Conservation (phyloP, 2,797 vertebrate species). For the Enteromius viviparus region DNA sequence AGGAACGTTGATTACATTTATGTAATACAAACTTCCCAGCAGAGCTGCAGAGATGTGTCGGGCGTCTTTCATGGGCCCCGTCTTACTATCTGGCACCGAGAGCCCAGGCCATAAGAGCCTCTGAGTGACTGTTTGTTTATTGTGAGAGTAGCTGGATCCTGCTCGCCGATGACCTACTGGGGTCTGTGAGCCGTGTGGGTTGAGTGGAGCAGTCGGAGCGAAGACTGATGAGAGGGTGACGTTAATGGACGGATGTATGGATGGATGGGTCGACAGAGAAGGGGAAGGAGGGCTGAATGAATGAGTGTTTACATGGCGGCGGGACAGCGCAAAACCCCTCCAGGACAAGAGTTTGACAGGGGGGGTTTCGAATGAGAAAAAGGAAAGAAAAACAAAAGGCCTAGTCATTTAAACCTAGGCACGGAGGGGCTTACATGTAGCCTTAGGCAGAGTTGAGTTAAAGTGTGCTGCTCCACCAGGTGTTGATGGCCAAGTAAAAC, state of each 20-base stretch:
- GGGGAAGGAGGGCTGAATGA: slow-evolving; percentile 58
- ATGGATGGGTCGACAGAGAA: slow-evolving; percentile 76
- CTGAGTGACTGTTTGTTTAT: slow-evolving; percentile 79
- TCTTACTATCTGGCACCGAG: slow-evolving; percentile 72
- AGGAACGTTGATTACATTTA: slow-evolving; percentile 47
- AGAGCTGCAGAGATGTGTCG: slow-evolving; percentile 32
- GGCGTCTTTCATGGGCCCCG: slow-evolving; percentile 29
- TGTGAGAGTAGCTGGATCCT: slow-evolving; percentile 69
- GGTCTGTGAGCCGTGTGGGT: slow-evolving; percentile 71
- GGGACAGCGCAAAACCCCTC: slow-evolving; percentile 70
- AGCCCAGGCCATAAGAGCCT: slow-evolving; percentile 71
- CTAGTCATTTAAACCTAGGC: slow-evolving; percentile 66
- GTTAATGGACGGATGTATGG: slow-evolving; percentile 73
- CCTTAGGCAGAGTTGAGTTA: slow-evolving; percentile 75
- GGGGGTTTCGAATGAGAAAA: slow-evolving; percentile 59
- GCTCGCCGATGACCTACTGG: slow-evolving; percentile 68
- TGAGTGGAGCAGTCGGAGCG: slow-evolving; percentile 68
- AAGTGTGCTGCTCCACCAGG: slow-evolving; percentile 75
- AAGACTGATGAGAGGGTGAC: slow-evolving; percentile 79
- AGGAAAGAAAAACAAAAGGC: slow-evolving; percentile 61
- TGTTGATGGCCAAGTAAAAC: slow-evolving; percentile 81
- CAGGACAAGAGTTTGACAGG: slow-evolving; percentile 69
- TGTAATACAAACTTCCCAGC: slow-evolving; percentile 48
- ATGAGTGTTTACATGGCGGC: slow-evolving; percentile 71
- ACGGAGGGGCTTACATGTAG: slow-evolving; percentile 77